Evolutionary conservation across 2,113 vertebrate species (phyloP).

Genomic region (Lophotis ruficrista): DNA sequence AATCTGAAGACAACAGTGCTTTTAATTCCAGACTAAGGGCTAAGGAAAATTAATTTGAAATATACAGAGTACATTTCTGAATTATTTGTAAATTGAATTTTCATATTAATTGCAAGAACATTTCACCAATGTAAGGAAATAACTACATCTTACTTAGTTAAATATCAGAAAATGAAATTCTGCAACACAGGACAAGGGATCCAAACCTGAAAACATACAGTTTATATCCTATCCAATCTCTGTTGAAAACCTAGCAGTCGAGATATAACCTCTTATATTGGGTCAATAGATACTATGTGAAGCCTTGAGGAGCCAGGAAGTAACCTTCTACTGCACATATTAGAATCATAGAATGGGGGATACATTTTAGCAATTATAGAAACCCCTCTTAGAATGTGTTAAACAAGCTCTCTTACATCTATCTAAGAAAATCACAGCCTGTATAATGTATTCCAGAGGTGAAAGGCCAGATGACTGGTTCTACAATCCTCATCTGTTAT

Average conservation of each 20-base stretch:
- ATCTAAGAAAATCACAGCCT: neutral
- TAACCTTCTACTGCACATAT: neutral
- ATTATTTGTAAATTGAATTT: neutral
- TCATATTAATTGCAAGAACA: neutral
- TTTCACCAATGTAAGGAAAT: neutral
- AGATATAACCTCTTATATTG: neutral
- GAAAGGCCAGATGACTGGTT: neutral
- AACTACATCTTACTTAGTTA: neutral
- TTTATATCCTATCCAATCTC: neutral
- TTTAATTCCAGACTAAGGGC: neutral
- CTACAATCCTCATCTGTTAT: neutral
- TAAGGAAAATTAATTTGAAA: neutral
- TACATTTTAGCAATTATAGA: neutral
- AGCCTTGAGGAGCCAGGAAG: neutral
- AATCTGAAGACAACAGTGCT: neutral
- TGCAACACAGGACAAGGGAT: neutral
- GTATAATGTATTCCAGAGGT: neutral
- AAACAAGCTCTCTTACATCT: neutral
- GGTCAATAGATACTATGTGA: neutral
- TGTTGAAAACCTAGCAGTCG: neutral
- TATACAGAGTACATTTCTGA: neutral
- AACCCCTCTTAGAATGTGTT: neutral
- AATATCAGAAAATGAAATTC: neutral
- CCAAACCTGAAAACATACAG: neutral
- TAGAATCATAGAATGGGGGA: neutral